These are phyloP conservation scores for Oryzias melastigma DNA, from an alignment of 2,113 vertebrate species.

Conservation along the genomic window DNA sequence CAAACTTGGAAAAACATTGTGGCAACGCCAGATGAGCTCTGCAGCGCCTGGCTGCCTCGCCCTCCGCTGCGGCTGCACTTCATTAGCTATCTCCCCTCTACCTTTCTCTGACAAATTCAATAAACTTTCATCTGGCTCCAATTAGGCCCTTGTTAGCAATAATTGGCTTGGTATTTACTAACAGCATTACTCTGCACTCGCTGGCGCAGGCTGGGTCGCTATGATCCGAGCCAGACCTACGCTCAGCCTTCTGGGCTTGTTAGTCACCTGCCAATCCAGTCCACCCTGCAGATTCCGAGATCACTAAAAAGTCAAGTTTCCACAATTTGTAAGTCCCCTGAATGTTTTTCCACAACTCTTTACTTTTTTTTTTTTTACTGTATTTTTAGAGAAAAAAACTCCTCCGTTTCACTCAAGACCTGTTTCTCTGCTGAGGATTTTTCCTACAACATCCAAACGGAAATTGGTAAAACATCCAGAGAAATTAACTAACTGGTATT, in stretches of 20 bases:
- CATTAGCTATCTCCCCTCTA: slow-evolving; percentile 63
- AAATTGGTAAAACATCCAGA: too few species aligned
- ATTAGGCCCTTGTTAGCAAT: slow-evolving; percentile 69
- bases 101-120: slow-evolving; percentile 74
- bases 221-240: slow-evolving; percentile 43
- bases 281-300: neutral
- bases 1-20: slow-evolving; percentile 25
- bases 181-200: slow-evolving; percentile 60
- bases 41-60: slow-evolving; percentile 19
- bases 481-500: too few species aligned
- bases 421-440: too few species aligned
- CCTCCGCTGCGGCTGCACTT: slow-evolving; percentile 45
- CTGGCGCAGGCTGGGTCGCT: slow-evolving; percentile 19
- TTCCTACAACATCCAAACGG: too few species aligned
- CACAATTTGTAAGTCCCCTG: slow-evolving; percentile 8
- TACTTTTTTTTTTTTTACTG: too few species aligned
- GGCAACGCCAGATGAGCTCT: slow-evolving; percentile 42
- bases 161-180: slow-evolving; percentile 76
- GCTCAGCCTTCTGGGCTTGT: slow-evolving; percentile 36
- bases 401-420: neutral
- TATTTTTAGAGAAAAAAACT: too few species aligned
- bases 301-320: slow-evolving; percentile 14
- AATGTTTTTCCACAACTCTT: neutral
- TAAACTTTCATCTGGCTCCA: slow-evolving; percentile 70
- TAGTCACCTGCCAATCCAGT: slow-evolving; percentile 41